phyloP scores from a whole-genome alignment of 2,113 vertebrate genomes.

The Apteryx mantelli region DNA sequence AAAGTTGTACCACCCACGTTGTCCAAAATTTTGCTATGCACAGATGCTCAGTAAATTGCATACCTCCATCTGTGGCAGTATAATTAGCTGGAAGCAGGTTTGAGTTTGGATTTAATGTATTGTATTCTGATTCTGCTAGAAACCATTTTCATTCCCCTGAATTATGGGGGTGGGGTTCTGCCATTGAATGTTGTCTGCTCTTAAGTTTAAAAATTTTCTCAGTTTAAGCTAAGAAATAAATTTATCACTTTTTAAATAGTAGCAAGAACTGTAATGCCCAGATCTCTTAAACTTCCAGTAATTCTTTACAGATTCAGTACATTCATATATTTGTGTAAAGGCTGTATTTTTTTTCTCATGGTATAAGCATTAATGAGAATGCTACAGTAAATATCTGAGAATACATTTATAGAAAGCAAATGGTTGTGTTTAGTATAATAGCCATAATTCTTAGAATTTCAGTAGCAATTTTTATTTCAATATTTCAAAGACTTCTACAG shows the following conservation, averaged over 20 bases:
- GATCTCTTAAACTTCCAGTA: background rate
- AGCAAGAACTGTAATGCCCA: background rate
- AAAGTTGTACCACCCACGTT: slow-evolving; percentile 34
- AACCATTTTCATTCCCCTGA: slow-evolving; percentile 19
- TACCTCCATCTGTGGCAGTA: slow-evolving; percentile 51
- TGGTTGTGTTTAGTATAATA: background rate
- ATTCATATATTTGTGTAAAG: background rate
- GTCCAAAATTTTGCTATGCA: slow-evolving; percentile 65
- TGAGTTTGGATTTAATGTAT: slow-evolving; percentile 19
- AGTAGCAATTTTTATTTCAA: background rate
- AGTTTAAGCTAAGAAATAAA: background rate
- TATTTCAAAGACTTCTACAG: background rate
- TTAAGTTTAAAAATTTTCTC: background rate
- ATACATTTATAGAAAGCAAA: background rate
- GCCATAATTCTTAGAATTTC: background rate
- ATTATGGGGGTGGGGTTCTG: background rate
- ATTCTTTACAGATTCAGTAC: background rate
- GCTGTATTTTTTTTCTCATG: background rate
- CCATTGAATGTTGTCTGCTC: background rate
- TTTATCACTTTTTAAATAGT: background rate
- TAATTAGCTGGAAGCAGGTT: slow-evolving; percentile 47
- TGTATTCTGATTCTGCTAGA: slow-evolving; percentile 27
- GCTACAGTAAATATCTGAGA: background rate
- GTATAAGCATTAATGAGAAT: background rate
- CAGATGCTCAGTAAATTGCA: slow-evolving; percentile 71